Evolutionary conservation across 2,113 vertebrate genomes (phyloP), one percentile per base, ranked within the genome.

Genomic region (Synodontis membranacea): DNA sequence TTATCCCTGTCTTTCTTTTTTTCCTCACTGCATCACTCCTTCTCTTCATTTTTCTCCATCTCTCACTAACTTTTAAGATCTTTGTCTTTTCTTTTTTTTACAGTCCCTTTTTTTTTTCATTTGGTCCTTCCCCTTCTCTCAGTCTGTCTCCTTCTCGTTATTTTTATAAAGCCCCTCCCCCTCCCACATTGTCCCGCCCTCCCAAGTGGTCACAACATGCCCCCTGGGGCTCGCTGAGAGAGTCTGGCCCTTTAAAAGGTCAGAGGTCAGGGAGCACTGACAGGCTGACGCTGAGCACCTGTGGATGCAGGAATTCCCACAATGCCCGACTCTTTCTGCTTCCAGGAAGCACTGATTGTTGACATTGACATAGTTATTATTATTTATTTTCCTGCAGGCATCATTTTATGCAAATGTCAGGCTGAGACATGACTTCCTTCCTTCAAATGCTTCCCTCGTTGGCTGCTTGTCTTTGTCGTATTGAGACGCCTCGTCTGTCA

Each of bases 211-310:
- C 80, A 64, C 80, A 82, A 64, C 56, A 82, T 64, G 25, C 80
- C 58, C 58, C 58, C 58, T 64, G 80, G 54, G 80, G 58, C 58
- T 62, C 58, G 34, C 58, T 46, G 37, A 64, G 80, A 64, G 42
- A 82, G 58, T 64, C 12, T 64, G 80, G 80, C 15, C 78, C 42
- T 82, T 25, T 64, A 46, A 46, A 21, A 46, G 42, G 42, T 64
- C 80, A 82, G 42, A 82, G 80, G 56, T 82, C 80, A 82, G 42
- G 39, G 28, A 64, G 58, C 42, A 64, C 6, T 64, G 80, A 64
- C 80, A 82, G 28, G 17, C 58, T 82, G 80, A 82, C 39, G 58
- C 80, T 82, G 58, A 82, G 58, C 80, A 82, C 80, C 80, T 82
- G 80, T 82, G 80, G 58, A 64, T 46, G 42, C 42, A 82, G 56